Base-by-base conservation (phyloP, 92 coral and sea anemone genomes). In the Galaxea fascicularis region DNA sequence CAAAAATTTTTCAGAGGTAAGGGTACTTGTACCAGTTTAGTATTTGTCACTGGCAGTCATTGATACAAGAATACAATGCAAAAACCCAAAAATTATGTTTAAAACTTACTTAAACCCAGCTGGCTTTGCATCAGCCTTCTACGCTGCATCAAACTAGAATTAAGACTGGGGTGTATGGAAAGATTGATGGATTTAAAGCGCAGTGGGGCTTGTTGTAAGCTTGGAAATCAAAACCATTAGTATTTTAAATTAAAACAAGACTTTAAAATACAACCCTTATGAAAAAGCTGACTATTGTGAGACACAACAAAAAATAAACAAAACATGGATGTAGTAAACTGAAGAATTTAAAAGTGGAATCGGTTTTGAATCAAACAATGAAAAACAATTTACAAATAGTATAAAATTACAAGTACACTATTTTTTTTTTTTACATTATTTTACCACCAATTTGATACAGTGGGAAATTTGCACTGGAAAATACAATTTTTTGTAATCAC, bases 171-270 rank as follows among this genome's bases (percentile, higher is more conserved):
- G 73, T 88, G 97, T 91, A 93, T 93, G 97, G 89, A 87, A 84
- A 62, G 71, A 84, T 82, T 67, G 93, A 83, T 49, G 45, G 93
- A 84, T 87, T 82, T 66, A 60, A 76, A 82, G 89, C 87, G 97
- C 78, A 65, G 97, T 93, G 97, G 89, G 89, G 94, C 90, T 91
- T 93, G 97, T 91, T 82, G 97, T 93, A 93, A 87, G 97, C 94
- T 93, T 88, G 75, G 78, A 93, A 65, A 82, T 39, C 81, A 82
- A 75, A 35, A 80, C 22, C 57, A 91, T 93, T 93, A 93, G 97
- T 93, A 93, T 88, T 71, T 73, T 18, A 25, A 65, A 22, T 27
- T 27, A 65, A 45, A 41, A 54, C 39, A 8, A 28, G 25, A 80
- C 39, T 26, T 10, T 21, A 0, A 49, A 35, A 26, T 22, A 25